phyloP scores from a whole-genome alignment of 2,113 vertebrate genomes.

The Grammomys surdaster region DNA sequence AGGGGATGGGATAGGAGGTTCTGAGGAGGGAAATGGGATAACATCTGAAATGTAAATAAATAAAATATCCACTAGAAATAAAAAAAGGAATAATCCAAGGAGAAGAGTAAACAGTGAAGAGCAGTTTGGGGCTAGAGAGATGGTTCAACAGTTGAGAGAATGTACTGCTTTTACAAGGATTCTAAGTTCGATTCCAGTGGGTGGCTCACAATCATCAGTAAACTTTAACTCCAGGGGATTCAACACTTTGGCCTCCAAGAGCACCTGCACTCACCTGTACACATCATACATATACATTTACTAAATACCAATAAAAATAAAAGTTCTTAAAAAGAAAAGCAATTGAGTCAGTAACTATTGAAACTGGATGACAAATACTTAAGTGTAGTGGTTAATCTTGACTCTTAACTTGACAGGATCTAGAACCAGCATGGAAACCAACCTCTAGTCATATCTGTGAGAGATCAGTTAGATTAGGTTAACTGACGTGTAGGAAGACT shows the following conservation, averaged over 20 bases:
- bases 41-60: too few species aligned
- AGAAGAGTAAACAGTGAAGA: neutral
- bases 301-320: neutral
- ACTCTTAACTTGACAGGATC: neutral
- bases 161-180: neutral
- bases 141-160: neutral
- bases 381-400: neutral
- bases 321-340: neutral
- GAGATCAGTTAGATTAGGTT: neutral
- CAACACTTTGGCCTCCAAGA: neutral
- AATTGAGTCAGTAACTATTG: neutral
- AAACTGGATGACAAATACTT: neutral
- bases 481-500: neutral
- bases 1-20: too few species aligned
- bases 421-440: neutral
- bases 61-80: too few species aligned
- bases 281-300: neutral
- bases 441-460: neutral
- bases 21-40: too few species aligned
- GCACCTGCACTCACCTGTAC: neutral
- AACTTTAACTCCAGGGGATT: neutral
- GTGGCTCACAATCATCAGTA: neutral
- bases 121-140: neutral
- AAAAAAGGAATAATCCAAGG: conserved; percentile 16
- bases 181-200: neutral